These are phyloP conservation scores for Leptinotarsa juncta DNA, from an alignment of 2,888 invertebrate genomes.

Conservation along the genomic window DNA sequence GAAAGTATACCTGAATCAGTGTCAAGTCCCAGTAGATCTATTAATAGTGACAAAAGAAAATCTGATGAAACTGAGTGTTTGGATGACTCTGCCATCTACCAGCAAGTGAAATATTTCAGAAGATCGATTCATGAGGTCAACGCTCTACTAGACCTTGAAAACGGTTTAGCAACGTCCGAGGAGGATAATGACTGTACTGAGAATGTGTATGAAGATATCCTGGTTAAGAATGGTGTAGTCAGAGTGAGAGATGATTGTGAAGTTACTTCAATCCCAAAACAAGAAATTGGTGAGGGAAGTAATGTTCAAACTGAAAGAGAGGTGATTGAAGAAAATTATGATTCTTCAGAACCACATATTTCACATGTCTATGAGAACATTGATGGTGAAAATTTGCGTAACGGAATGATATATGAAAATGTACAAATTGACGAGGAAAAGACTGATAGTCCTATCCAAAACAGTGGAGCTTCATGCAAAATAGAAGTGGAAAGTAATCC, in stretches of 20 bases:
- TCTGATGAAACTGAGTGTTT: conserved; percentile 59
- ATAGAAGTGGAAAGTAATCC: conserved; percentile 35
- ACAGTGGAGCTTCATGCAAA: conserved; percentile 31
- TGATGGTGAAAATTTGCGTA: conserved; percentile 48
- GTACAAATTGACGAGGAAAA: conserved; percentile 45
- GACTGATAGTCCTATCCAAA: conserved; percentile 39
- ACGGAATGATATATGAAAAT: conserved; percentile 41
- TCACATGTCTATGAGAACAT: conserved; percentile 61
- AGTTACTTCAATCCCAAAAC: conserved; percentile 27
- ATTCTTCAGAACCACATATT: conserved; percentile 57
- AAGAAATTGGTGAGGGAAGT: conserved; percentile 40
- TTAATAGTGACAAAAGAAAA: conserved; percentile 60
- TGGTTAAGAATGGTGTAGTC: conserved; percentile 20
- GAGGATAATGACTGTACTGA: conserved; percentile 21
- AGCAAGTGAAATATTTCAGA: conserved; percentile 81
- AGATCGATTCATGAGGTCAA: conserved; percentile 82
- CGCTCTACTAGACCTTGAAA: conserved; percentile 66
- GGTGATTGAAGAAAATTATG: conserved; percentile 51
- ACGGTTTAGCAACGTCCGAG: conserved; percentile 38
- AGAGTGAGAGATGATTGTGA: conserved; percentile 25
- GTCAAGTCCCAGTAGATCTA: conserved; percentile 40
- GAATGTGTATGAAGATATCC: conserved; percentile 38
- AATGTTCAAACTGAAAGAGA: conserved; percentile 29
- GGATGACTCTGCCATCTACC: conserved; percentile 72
- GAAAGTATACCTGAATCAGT: conserved; percentile 34